phyloP scores from a whole-genome alignment of 2,113 vertebrate species.

The Benitochromis conjunctus region DNA sequence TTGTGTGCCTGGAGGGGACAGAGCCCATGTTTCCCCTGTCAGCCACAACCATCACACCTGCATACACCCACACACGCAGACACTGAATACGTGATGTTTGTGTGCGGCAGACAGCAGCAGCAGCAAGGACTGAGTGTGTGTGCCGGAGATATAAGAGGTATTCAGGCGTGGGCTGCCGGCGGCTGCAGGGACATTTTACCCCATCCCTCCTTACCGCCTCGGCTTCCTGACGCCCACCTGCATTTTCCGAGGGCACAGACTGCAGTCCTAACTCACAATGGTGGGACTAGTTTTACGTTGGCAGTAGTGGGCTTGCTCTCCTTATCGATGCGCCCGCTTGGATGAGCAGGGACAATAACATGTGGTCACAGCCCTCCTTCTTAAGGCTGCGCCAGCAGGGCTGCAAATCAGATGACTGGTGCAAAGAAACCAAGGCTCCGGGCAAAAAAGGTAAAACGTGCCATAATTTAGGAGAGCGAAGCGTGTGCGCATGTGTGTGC shows the following conservation, averaged over 20 bases:
- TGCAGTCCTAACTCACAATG: background rate
- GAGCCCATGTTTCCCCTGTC: constrained; percentile 25
- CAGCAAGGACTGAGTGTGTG: background rate
- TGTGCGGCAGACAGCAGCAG: constrained; percentile 6
- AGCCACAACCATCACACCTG: constrained; percentile 1
- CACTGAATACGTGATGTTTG: constrained; percentile 12
- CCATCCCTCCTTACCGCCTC: constrained; percentile 19
- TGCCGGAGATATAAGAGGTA: constrained; percentile 41
- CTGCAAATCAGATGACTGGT: background rate
- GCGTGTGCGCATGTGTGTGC: background rate
- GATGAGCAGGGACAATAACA: constrained; percentile 17
- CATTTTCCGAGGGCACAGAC: constrained; percentile 33
- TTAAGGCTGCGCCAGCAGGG: background rate
- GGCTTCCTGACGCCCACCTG: constrained; percentile 45
- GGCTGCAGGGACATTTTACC: constrained; percentile 45
- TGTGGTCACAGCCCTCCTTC: background rate
- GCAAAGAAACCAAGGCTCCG: constrained; percentile 1
- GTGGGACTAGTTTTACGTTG: constrained; percentile 5
- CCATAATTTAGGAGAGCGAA: background rate
- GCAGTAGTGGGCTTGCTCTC: background rate
- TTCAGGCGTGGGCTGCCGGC: constrained; percentile 45
- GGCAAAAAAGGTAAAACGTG: background rate
- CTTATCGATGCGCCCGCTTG: background rate
- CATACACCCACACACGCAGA: constrained; percentile 1
- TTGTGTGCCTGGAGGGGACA: constrained; percentile 48